A percentile compares a stretch with the other conserved stretches of the same genome.
Conservation (phyloP, 1,140 invertebrate species). For the Phthorimaea operculella region DNA sequence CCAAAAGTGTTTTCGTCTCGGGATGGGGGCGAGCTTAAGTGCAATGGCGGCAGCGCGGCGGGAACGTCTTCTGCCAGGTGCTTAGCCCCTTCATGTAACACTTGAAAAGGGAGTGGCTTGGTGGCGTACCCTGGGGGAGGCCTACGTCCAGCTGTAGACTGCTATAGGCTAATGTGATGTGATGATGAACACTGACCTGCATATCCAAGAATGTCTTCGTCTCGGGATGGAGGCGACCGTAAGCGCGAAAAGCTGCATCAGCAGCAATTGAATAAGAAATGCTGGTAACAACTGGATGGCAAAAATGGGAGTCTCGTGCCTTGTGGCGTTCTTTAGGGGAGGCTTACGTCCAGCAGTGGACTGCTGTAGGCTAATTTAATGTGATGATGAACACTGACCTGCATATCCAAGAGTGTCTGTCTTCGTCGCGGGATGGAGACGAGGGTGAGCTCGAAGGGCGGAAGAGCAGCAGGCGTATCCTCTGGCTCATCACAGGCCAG, state of each 20-base stretch:
- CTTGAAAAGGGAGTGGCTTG: too few relatives aligned
- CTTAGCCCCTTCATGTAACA: constrained; percentile 37
- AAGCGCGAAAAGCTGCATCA: constrained; percentile 51
- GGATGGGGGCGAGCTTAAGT: constrained; percentile 50
- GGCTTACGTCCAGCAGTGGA: too few relatives aligned
- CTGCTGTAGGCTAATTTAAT: too few relatives aligned
- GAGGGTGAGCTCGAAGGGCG: constrained; percentile 55
- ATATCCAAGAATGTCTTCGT: constrained; percentile 58
- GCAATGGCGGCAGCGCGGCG: constrained; percentile 49
- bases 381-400: constrained; percentile 51
- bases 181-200: constrained; percentile 42
- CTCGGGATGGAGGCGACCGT: constrained; percentile 53
- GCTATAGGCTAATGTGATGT: too few relatives aligned
- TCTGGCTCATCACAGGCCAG: constrained; percentile 36
- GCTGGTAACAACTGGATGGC: too few relatives aligned
- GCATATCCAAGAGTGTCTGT: constrained; percentile 62
- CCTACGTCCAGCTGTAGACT: too few relatives aligned
- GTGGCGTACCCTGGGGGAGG: too few relatives aligned
- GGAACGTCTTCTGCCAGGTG: constrained; percentile 43
- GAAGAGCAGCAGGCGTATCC: constrained; percentile 40
- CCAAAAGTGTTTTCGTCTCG: constrained; percentile 54
- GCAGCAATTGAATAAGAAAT: too few relatives aligned
- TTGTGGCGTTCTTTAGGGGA: too few relatives aligned
- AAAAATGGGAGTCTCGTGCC: too few relatives aligned
- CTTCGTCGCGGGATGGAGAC: constrained; percentile 50